Percentiles rank a stretch among this genome's conserved stretches.
Conservation (phyloP, 2,113 vertebrate genomes). For the Sula dactylatra region DNA sequence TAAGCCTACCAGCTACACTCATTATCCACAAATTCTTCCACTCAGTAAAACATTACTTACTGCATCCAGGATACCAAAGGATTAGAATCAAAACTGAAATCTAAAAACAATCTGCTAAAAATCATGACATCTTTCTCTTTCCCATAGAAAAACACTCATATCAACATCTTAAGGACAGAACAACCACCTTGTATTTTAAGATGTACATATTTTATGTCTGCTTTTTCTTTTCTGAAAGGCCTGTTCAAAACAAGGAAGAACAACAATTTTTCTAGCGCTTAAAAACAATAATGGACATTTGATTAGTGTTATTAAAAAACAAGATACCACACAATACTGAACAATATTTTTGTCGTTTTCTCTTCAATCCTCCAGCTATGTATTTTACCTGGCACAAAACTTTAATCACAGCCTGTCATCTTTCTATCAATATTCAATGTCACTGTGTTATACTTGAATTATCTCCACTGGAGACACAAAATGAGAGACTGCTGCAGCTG, state of each 20-base stretch:
- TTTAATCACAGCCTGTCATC: slow-evolving; percentile 67
- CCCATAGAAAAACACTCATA: slow-evolving; percentile 13
- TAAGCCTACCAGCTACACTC: not conserved
- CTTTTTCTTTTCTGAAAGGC: not conserved
- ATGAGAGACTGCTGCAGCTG: slow-evolving; percentile 47
- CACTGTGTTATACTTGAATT: slow-evolving; percentile 58
- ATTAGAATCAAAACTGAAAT: slow-evolving; percentile 48
- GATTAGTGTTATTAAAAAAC: slow-evolving; percentile 68
- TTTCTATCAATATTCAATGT: slow-evolving; percentile 71
- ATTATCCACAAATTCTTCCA: not conserved
- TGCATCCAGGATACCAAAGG: not conserved
- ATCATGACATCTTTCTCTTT: not conserved
- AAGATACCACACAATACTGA: slow-evolving; percentile 2
- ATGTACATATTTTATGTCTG: not conserved
- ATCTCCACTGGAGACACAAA: slow-evolving; percentile 68
- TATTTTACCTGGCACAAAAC: slow-evolving; percentile 60
- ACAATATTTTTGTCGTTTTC: slow-evolving; percentile 40
- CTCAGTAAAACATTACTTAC: not conserved
- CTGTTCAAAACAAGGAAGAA: slow-evolving; percentile 28
- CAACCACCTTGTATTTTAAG: slow-evolving; percentile 9
- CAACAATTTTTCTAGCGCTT: slow-evolving; percentile 35
- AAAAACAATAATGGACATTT: slow-evolving; percentile 59
- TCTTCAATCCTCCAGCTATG: slow-evolving; percentile 49
- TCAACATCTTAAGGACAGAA: not conserved
- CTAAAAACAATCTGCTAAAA: slow-evolving; percentile 52